Base-by-base conservation (phyloP, 2,797 vertebrate genomes). In the Taeniopygia guttata region DNA sequence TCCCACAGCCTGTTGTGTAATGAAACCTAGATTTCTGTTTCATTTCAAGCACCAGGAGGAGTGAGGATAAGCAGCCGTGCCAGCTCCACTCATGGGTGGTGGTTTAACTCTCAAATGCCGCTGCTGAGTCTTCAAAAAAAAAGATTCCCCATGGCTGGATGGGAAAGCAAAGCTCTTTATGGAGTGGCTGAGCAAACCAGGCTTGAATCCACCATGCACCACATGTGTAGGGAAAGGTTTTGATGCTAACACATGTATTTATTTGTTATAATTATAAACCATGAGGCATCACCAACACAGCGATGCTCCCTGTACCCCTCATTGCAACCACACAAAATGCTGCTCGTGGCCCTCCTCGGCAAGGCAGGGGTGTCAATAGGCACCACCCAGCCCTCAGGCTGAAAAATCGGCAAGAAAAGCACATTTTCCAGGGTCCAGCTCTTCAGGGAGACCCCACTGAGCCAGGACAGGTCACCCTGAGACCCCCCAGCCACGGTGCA, bases 161-260 rank as follows among this genome's bases (percentile, higher is more conserved):
- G 7, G 64, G 23, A 25, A 8, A 51, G 49, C 6, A 68, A 64
- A 29, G 3, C 2, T 2, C 8, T 45, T 75, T 27, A 15, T 17
- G 40, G 48, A 45, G 43, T 16, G 10, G 4, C 62, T 26, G 68
- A 84, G 45, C 29, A 59, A 68, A 68, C 17, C 56, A 20, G n/a
- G 29, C 46, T 51, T 43, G 49, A 45, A 30, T 23, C 5, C 8
- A 11, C 43, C 3, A 1, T 0, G 2, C 5, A 43, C 7, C 36
- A 9, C 16, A 2, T 1, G 7, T 9, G 27, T 4, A 25, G 66
- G 46, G 34, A 20, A 52, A 67, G 6, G 29, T 52, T 83, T 49
- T 17, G 1, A 1, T 1, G 25, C 16, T 9, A 11, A n/a, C 2
- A 1, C 1, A 0, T 7, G 7, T 26, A 7, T 81, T 74, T 29